Base-by-base conservation (phyloP, 37 sponge, comb jelly and placozoan genomes). In the Eunapius fragilis region DNA sequence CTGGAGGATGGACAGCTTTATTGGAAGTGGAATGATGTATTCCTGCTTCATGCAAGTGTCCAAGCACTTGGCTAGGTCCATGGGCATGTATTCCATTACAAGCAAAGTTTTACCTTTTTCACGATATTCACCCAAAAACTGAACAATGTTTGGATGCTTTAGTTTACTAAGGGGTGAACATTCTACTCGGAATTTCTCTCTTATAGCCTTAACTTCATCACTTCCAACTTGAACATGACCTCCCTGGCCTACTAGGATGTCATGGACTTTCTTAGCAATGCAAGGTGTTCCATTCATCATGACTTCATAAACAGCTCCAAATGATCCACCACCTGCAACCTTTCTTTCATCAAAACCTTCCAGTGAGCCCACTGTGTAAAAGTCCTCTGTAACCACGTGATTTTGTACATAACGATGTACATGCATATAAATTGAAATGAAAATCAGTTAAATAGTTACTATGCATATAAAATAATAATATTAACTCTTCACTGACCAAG, bases 201-300 rank as follows among this genome's bases (percentile, higher is more conserved):
- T 14, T 27, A 82, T 71, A 10, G 74, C 28, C 3, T n/a, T 25
- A 31, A 36, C 31, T 26, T 50, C 37, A n/a, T 0, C 0, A 24
- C 9, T 33, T 37, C 24, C 31, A 30, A 26, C 37, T 23, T 45
- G 81, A 2, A 14, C 5, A 58, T 78, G 24, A 10, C 58, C 58
- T 58, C 58, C 17, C 14, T 19, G 22, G 23, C 78, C 71, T 31
- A 87, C 69, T n/a, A 77, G 72, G 0, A 88, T 71, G 17, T 82
- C 83, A 78, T 82, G 88, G 35, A 88, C 83, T 50, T 75, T 76
- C 76, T 88, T 88, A 27, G 88, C 88, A 7, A 83, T 83, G 69
- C 88, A 88, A 3, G 77, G 31, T 12, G 70, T 77, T 31, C 88
- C 88, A 70, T 83, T 81, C 76, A 30, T 69, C 77, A 50, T 31